Evolutionary conservation across 1,140 invertebrate species (phyloP), one percentile per base, ranked within the genome.

Genomic region (Acromyrmex charruanus): DNA sequence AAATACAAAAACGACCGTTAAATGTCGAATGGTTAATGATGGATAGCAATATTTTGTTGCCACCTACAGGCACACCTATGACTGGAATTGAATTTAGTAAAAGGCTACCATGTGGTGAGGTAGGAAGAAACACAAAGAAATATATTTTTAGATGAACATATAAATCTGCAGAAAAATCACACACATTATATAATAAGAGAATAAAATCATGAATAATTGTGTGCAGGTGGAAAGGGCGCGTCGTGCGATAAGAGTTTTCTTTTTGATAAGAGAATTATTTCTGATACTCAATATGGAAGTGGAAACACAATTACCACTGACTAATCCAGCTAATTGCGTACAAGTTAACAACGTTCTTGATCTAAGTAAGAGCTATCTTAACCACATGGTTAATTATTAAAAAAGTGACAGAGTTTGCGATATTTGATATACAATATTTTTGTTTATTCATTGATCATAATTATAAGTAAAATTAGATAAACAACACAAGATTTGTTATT

Each of bases 81-180:
- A 99, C 99, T 28, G 99, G 99, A 0, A 99, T 99, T 90, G 97
- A 98, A 90, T 99, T 99, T 93, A 98, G 97, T 65, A 99, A 99
- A 94, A 96, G 99, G 91, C 95, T 99, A 65, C 99, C 99, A 4
- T 99, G 99, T 95, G 99, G 99, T 79, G 99, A 99, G 95, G 98
- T 98, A 94, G 93, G 92, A 93, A 72, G 39, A 63, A 31, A 39
- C n/a, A 51, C 10, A 25, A 77, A n/a, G 10, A 74, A 65, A 87
- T 2, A 21, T 25, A 53, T 9, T 35, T n/a, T 72, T 51, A 21
- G 12, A 69, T 53, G 51, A 63, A 55, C n/a, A 16, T 58, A 77
- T 72, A 28, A 59, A 49, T 21, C 2, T 61, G 1, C 10, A 77
- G 9, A 68, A 63, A 31, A 58, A 55, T 55, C 6, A 6, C 6